phyloP scores from a whole-genome alignment of 2,113 vertebrate genomes.

The Mionectes macconnelli region DNA sequence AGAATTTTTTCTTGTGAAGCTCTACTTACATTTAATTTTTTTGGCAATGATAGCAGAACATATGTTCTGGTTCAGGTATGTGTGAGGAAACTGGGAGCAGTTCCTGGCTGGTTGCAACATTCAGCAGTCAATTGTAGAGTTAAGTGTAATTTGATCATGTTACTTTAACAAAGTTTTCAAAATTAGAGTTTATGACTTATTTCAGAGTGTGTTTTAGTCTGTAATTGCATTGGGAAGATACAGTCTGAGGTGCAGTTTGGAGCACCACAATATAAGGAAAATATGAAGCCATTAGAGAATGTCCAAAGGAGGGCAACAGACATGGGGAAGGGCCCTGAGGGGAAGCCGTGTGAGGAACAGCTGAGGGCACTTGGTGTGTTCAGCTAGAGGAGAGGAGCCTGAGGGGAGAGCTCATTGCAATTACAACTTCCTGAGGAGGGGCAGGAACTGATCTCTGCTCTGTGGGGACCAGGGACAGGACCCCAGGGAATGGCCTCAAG shows the following conservation, averaged over 20 bases:
- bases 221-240: background rate
- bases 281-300: background rate
- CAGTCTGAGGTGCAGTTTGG: background rate
- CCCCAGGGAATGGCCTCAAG: background rate
- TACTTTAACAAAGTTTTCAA: background rate
- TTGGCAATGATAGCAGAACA: background rate
- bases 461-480: background rate
- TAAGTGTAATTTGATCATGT: background rate
- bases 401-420: background rate
- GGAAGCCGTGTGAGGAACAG: background rate
- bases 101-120: background rate
- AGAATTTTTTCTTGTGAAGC: background rate
- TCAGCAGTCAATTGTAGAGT: rapidly evolving
- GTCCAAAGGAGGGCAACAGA: background rate
- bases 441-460: background rate
- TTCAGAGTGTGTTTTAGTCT: background rate
- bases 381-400: background rate
- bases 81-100: background rate
- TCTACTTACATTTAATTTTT: rapidly evolving
- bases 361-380: background rate
- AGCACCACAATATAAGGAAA: background rate
- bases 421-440: background rate
- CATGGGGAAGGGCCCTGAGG: background rate
- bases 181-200: rapidly evolving
- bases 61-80: background rate